phyloP scores from a whole-genome alignment of 2,113 vertebrate species.

The Scartelaos histophorus region DNA sequence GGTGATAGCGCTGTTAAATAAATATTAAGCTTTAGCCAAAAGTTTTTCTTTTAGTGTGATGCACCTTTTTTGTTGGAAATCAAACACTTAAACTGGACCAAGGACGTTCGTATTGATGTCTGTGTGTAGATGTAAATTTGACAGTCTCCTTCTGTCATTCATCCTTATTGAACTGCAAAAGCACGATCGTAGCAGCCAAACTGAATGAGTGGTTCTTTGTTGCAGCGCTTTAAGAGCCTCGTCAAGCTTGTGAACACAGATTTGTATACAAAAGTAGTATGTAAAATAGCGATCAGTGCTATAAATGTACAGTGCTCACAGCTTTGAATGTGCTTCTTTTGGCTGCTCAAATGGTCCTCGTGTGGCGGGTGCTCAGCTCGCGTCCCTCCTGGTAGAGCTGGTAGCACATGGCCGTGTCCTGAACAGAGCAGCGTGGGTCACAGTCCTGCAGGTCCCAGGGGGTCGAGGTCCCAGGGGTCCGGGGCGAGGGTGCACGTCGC shows the following conservation, averaged over 20 bases:
- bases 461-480: background rate
- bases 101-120: too few relatives aligned
- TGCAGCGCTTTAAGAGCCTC: background rate
- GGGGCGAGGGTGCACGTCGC: background rate
- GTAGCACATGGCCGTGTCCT: background rate
- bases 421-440: constrained; percentile 1
- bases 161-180: too few relatives aligned
- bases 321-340: background rate
- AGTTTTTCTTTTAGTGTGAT: too few relatives aligned
- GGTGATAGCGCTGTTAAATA: too few relatives aligned
- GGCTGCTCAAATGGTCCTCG: background rate
- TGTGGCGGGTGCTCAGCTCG: background rate
- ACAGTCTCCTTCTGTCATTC: too few relatives aligned
- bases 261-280: background rate
- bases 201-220: too few relatives aligned
- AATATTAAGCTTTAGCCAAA: too few relatives aligned
- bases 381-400: background rate
- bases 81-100: too few relatives aligned
- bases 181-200: too few relatives aligned
- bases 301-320: background rate
- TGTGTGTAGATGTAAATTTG: too few relatives aligned
- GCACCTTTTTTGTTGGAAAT: too few relatives aligned
- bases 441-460: background rate
- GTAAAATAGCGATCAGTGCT: background rate
- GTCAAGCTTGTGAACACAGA: background rate